Evolutionary conservation across 2,888 invertebrate genomes (phyloP).

Genomic region (Hirudinaria manillensis): DNA sequence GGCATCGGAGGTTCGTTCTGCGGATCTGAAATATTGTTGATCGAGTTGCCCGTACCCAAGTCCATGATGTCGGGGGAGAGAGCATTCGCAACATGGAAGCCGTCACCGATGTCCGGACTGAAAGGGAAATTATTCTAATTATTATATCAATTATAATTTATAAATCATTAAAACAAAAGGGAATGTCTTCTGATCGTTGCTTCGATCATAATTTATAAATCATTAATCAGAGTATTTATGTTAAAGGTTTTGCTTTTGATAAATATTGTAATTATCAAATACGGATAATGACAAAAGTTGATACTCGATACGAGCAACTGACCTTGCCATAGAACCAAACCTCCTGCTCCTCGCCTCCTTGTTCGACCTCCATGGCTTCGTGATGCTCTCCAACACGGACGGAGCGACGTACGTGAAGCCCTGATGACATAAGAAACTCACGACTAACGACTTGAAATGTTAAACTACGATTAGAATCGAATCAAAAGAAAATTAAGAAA

Average conservation of each 20-base stretch:
- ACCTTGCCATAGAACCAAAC: neutral
- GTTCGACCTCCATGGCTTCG: slow-evolving; percentile 58
- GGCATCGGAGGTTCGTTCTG: neutral
- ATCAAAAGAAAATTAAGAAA: too few relatives aligned
- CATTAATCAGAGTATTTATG: too few relatives aligned
- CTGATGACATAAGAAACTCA: slow-evolving; percentile 59
- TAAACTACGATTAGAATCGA: too few relatives aligned
- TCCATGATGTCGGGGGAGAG: neutral
- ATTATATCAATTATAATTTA: too few relatives aligned
- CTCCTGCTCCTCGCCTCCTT: slow-evolving; percentile 5
- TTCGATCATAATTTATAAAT: neutral
- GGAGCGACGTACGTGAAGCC: slow-evolving; percentile 98
- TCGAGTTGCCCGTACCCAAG: neutral
- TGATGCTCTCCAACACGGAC: slow-evolving; percentile 78
- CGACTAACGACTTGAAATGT: neutral
- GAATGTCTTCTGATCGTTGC: neutral
- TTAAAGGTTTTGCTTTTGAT: too few relatives aligned
- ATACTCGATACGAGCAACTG: neutral
- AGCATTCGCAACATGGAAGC: slow-evolving; percentile 1
- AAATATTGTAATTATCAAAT: too few relatives aligned
- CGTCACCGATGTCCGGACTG: neutral
- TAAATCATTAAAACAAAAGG: neutral
- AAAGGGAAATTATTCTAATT: too few relatives aligned
- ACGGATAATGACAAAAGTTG: too few relatives aligned
- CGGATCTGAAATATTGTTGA: neutral